These are phyloP conservation scores for Oasisia sp. DNA, from an alignment of 2,888 invertebrate species.

Conservation along the genomic window DNA sequence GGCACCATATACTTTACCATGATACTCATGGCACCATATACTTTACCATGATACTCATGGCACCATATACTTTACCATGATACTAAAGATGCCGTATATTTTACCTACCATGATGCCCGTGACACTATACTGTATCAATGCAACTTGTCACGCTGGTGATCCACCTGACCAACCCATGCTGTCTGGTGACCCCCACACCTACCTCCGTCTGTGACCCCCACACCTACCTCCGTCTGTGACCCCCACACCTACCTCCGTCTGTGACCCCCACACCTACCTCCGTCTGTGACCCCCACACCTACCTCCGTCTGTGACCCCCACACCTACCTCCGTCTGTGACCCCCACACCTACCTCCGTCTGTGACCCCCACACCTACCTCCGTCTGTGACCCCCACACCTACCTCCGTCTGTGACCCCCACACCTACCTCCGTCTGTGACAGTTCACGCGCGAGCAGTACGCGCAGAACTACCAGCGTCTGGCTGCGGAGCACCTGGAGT, in stretches of 20 bases:
- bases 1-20: background rate
- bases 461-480: conserved; percentile 56
- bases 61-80: no score
- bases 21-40: background rate
- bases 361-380: background rate
- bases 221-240: conserved; percentile 20
- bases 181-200: background rate
- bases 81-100: no score
- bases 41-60: no score
- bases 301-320: conserved; percentile 23
- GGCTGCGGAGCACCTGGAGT: conserved; percentile 56
- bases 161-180: background rate
- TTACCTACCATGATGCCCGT: no score
- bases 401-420: background rate
- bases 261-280: conserved; percentile 26
- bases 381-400: background rate
- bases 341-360: no score
- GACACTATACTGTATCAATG: background rate
- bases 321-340: background rate
- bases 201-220: conserved; percentile 24
- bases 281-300: conserved; percentile 24
- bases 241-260: background rate
- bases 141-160: background rate
- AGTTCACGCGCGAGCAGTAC: conserved; percentile 53
- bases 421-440: conserved; percentile 18